These are phyloP conservation scores for Tricholaema leucomelas DNA, from an alignment of 2,113 vertebrate species.

Conservation along the genomic window DNA sequence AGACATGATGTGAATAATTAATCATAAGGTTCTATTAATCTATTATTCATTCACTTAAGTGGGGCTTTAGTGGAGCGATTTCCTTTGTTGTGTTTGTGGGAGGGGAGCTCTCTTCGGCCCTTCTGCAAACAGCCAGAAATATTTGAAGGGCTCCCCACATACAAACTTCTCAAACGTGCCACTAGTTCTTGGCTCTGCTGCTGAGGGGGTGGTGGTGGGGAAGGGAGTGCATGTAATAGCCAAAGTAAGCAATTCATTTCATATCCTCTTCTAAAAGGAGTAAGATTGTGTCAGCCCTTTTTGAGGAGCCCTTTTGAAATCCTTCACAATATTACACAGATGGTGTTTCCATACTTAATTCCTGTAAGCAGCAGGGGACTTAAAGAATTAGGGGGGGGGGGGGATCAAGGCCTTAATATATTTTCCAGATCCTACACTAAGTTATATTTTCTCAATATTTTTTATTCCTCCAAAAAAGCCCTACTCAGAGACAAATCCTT, in stretches of 20 bases:
- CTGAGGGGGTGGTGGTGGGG: slow-evolving; percentile 17
- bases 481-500: slow-evolving; percentile 10
- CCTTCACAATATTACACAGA: slow-evolving; percentile 65
- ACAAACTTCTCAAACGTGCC: neutral
- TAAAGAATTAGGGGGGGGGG: slow-evolving; percentile 59
- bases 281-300: slow-evolving; percentile 69
- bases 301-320: slow-evolving; percentile 67
- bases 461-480: neutral
- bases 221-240: slow-evolving; percentile 50
- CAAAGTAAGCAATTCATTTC: slow-evolving; percentile 70
- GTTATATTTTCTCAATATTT: neutral
- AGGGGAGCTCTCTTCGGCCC: slow-evolving; percentile 20
- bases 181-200: slow-evolving; percentile 46
- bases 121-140: slow-evolving; percentile 38
- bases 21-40: slow-evolving; percentile 35
- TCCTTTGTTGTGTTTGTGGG: slow-evolving; percentile 42
- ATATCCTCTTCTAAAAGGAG: slow-evolving; percentile 68
- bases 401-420: slow-evolving; percentile 58
- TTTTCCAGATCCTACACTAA: slow-evolving; percentile 19
- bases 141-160: slow-evolving; percentile 45
- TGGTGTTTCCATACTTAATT: slow-evolving; percentile 69
- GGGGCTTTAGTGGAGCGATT: neutral
- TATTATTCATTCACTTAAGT: slow-evolving; percentile 59
- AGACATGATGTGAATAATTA: slow-evolving; percentile 15
- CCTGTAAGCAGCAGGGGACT: slow-evolving; percentile 53